Base-by-base conservation (phyloP, 2,888 invertebrate genomes). In the Cryptophagus acutangulus region DNA sequence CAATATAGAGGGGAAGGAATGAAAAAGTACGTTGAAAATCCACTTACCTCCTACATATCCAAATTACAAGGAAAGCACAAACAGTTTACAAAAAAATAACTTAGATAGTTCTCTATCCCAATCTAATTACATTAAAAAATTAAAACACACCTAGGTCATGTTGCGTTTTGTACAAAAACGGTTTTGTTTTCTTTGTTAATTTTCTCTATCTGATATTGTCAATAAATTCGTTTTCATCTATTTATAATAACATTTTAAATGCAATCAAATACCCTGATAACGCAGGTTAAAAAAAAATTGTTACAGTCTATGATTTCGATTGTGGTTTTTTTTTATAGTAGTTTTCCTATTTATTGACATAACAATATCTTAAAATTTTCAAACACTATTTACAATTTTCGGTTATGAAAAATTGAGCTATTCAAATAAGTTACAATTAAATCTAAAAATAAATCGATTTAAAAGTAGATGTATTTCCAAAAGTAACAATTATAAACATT, bases 41-140 rank as follows among this genome's bases (percentile, higher is more conserved):
- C 17, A 62, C 73, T 73, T 65, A 74, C 73, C 72, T 73, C 71
- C 72, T 73, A 64, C 52, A 59, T 57, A 62, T 69, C 69, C 71
- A 55, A 58, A 58, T 57, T 54, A 61, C 60, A 48, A 52, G 61
- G 66, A 63, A 65, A 67, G 73, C 73, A 71, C 62, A 65, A 71
- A 73, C 68, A 69, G 68, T 60, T 67, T 67, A 64, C 62, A 63
- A 70, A 69, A 66, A 66, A 67, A n/a, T n/a, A 68, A 71, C 67
- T 70, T 71, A 73, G 69, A 72, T 67, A 71, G 70, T 67, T 69
- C 64, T 60, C 14, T 31, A 31, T 31, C 31, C 31, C 13, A 31
- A 20, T 8, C 24, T 20, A 20, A n/a, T n/a, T n/a, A n/a, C n/a
- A n/a, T n/a, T n/a, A n/a, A n/a, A n/a, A n/a, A n/a, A n/a, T n/a